These are phyloP conservation scores for Epinephelus cyanopodus DNA, from an alignment of 2,113 vertebrate genomes.

Conservation along the genomic window DNA sequence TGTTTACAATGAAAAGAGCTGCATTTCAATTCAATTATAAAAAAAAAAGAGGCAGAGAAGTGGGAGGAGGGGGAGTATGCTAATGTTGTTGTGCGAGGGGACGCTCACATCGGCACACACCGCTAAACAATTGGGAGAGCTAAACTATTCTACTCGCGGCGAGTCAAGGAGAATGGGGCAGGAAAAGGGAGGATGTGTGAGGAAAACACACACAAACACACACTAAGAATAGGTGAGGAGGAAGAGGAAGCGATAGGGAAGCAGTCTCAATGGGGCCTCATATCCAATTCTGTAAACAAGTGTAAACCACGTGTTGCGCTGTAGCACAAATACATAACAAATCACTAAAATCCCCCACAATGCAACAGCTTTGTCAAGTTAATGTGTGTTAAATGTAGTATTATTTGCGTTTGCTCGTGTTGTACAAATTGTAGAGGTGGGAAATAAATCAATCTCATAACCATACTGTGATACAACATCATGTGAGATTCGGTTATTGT, in stretches of 20 bases:
- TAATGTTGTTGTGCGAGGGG: slow-evolving; percentile 64
- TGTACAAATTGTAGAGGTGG: neutral
- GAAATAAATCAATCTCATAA: neutral
- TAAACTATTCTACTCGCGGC: slow-evolving; percentile 24
- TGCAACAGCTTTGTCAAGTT: slow-evolving; percentile 1
- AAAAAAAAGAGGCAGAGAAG: slow-evolving; percentile 21
- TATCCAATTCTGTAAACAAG: slow-evolving; percentile 72
- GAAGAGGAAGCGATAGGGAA: slow-evolving; percentile 76
- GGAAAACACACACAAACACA: slow-evolving; percentile 55
- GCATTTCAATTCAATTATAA: slow-evolving; percentile 65
- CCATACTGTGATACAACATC: neutral
- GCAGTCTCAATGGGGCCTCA: slow-evolving; percentile 52
- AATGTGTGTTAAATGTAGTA: neutral
- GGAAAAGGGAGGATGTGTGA: slow-evolving; percentile 71
- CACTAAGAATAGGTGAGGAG: slow-evolving; percentile 73
- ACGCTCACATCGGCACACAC: slow-evolving; percentile 37
- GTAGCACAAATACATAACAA: slow-evolving; percentile 50
- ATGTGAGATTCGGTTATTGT: neutral
- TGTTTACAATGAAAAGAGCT: slow-evolving; percentile 70
- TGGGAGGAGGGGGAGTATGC: slow-evolving; percentile 50
- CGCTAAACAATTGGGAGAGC: slow-evolving; percentile 46
- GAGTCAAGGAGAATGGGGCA: slow-evolving; percentile 60
- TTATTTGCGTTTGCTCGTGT: neutral
- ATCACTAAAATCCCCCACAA: slow-evolving; percentile 20
- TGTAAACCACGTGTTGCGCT: slow-evolving; percentile 33